Evolutionary conservation across 1,140 invertebrate genomes (phyloP), one percentile per base, ranked within the genome.

Genomic region (Macrotrachela quadricornifera): DNA sequence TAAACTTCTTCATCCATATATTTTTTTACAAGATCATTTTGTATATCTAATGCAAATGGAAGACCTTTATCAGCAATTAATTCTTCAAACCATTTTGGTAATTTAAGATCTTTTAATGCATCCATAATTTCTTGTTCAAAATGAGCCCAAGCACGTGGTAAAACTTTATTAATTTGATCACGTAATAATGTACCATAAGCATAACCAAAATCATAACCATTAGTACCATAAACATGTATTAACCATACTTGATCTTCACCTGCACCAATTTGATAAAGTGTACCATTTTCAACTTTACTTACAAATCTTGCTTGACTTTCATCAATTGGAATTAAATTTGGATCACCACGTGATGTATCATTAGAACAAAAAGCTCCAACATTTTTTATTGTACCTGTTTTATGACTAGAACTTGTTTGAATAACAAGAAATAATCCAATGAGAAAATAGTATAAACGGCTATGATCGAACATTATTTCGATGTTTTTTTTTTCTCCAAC

Each of bases 121-220:
- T 57, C 56, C 51, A 62, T 60, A 13, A 61, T 57, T 59, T 64
- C 60, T 9, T 59, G 46, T 46, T 62, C 61, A 43, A 64, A 46
- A 39, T 64, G 62, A 12, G 52, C 16, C 62, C 62, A 64, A 1
- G 62, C 59, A 1, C 44, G 50, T 30, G 60, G 47, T 16, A 59
- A 57, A 50, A 64, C 58, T 10, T 51, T 45, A 1, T 43, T 38
- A 13, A 57, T 54, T 49, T 58, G 50, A 4, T 59, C 50, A 13
- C 56, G 51, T 38, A 60, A 40, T 12, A 64, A 46, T 11, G 40
- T 44, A 1, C 62, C 62, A 50, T 64, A 61, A 3, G 62, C 62
- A 43, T 56, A 60, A 10, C 62, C 62, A 61, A 60, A 60, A 16
- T 62, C 61, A 46, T 62, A 64, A 2, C 61, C 60, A 3, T 54